phyloP scores from a whole-genome alignment of 2,888 invertebrate species.

The Tinea semifulvella region DNA sequence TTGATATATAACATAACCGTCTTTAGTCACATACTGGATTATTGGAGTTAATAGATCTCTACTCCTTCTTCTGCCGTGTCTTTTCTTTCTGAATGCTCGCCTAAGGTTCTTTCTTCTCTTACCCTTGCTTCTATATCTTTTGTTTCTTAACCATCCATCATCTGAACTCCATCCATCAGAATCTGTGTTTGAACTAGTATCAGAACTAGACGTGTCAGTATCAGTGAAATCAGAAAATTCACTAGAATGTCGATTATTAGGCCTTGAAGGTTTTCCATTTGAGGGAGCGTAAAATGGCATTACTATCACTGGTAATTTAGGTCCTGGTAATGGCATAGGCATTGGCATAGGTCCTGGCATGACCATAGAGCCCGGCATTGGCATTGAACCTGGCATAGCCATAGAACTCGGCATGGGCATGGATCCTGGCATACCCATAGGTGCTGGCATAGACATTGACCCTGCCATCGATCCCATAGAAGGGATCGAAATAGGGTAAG shows the following conservation, averaged over 20 bases:
- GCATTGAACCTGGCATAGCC: conserved; percentile 15
- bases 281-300: conserved; percentile 58
- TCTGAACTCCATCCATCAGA: conserved; percentile 14
- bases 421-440: conserved; percentile 22
- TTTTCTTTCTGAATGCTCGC: conserved; percentile 19
- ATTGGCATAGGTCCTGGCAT: conserved; percentile 12
- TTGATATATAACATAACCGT: conserved; percentile 54
- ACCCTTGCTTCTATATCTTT: conserved; percentile 23
- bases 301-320: conserved; percentile 52
- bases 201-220: conserved; percentile 16
- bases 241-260: not conserved
- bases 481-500: conserved; percentile 18
- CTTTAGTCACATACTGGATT: conserved; percentile 52
- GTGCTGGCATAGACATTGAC: conserved; percentile 26
- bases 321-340: conserved; percentile 24
- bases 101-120: conserved; percentile 18
- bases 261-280: conserved; percentile 20
- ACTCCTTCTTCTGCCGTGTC: not conserved
- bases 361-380: conserved; percentile 17
- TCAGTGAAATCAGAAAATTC: conserved; percentile 16
- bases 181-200: conserved; percentile 13
- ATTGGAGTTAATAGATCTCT: conserved; percentile 39
- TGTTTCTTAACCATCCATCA: conserved; percentile 28
- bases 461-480: conserved; percentile 17
- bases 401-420: conserved; percentile 17